Conservation (phyloP, 2,113 vertebrate genomes). For the Hippopotamus amphibius region DNA sequence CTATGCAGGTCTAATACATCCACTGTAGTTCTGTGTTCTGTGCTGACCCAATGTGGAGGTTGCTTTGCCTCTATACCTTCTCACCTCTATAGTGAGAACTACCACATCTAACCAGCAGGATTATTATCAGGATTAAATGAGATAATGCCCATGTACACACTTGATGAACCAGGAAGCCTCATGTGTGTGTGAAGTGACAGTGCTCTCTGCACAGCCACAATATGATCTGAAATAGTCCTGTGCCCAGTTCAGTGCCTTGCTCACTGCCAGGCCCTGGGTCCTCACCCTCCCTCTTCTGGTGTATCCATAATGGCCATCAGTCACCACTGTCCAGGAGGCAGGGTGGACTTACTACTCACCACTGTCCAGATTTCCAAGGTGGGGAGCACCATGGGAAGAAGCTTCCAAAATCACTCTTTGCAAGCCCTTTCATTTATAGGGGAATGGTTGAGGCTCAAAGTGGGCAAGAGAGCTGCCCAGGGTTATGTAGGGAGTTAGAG, state of each 20-base stretch:
- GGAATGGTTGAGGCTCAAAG: background rate
- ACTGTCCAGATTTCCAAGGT: background rate
- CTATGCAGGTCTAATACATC: background rate
- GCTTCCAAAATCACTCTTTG: background rate
- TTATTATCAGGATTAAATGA: constrained; percentile 19
- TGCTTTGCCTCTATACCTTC: background rate
- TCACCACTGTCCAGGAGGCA: background rate
- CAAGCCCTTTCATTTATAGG: background rate
- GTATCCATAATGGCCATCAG: background rate
- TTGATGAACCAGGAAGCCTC: background rate
- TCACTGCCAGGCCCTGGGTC: background rate
- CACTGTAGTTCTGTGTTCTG: background rate
- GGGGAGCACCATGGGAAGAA: background rate
- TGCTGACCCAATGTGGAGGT: fast-evolving
- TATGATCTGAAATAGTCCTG: background rate
- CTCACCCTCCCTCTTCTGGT: background rate
- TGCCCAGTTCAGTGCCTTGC: background rate
- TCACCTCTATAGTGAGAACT: background rate
- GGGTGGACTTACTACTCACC: background rate
- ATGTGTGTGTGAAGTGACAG: background rate
- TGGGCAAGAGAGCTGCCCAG: background rate
- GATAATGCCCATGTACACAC: background rate
- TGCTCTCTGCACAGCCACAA: background rate
- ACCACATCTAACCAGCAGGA: background rate
- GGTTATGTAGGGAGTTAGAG: background rate